Conservation (phyloP, 2,797 vertebrate species). For the Dipus sagitta region DNA sequence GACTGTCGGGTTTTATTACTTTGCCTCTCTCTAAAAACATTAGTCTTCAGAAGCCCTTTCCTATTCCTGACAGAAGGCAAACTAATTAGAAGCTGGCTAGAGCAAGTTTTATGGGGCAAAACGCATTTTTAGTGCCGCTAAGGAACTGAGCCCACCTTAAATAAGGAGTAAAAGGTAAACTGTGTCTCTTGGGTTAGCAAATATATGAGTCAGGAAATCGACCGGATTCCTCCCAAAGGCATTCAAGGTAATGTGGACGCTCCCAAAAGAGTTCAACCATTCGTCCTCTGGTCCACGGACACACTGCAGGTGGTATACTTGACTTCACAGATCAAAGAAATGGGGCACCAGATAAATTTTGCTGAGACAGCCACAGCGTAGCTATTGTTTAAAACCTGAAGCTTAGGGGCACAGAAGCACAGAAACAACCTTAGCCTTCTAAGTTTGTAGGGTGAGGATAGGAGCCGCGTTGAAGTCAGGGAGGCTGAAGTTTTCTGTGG, state of each 20-base stretch:
- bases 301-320: constrained; percentile 33
- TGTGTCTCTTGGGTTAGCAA: constrained; percentile 51
- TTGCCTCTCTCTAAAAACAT: constrained; percentile 68
- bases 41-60: constrained; percentile 69
- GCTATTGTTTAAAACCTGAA: constrained; percentile 35
- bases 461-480: neutral
- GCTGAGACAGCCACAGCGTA: neutral
- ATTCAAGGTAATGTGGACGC: neutral
- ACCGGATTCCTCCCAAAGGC: neutral
- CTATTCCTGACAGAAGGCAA: constrained; percentile 70
- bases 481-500: neutral
- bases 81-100: constrained; percentile 73
- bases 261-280: constrained; percentile 56
- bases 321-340: constrained; percentile 56
- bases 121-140: constrained; percentile 68
- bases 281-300: constrained; percentile 6
- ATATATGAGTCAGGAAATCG: constrained; percentile 51
- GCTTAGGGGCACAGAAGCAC: neutral
- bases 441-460: neutral
- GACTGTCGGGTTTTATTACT: constrained; percentile 62
- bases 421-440: neutral
- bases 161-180: constrained; percentile 55
- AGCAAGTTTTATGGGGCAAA: constrained; percentile 66
- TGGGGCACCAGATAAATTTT: neutral
- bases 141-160: constrained; percentile 60